Conservation (phyloP, 2,113 vertebrate species). For the Podiceps cristatus region DNA sequence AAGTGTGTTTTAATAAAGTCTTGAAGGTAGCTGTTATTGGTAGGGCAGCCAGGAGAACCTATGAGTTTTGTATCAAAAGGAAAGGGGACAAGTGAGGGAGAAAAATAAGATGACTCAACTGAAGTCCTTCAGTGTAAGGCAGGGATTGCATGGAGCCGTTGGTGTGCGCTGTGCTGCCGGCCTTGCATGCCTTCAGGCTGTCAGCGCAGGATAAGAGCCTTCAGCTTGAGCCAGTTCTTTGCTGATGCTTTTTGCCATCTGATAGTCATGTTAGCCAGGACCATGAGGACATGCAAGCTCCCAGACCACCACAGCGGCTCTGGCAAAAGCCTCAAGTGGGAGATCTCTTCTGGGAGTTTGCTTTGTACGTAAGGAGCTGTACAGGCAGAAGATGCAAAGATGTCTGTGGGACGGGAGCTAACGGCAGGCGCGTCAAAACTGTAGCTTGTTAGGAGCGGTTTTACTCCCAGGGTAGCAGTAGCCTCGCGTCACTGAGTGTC, state of each 20-base stretch:
- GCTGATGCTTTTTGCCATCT: neutral
- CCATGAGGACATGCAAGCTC: accelerated
- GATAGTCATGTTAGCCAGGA: neutral
- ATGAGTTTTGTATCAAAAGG: neutral
- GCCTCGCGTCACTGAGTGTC: accelerated
- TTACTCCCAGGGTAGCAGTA: neutral
- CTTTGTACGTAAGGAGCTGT: neutral
- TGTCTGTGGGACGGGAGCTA: neutral
- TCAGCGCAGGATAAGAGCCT: neutral
- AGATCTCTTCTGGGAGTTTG: neutral
- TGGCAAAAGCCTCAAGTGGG: neutral
- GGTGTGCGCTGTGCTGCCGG: neutral
- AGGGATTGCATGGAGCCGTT: accelerated
- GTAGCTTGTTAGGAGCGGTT: neutral
- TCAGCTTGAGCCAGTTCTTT: neutral
- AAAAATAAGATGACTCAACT: neutral
- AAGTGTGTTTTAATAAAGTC: neutral
- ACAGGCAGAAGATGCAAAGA: neutral
- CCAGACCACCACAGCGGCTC: neutral
- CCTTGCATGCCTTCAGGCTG: neutral
- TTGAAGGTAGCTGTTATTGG: neutral
- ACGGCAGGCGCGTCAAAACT: neutral
- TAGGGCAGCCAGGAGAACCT: neutral
- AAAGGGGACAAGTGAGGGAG: neutral
- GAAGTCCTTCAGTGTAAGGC: neutral